Percentiles rank a stretch among this genome's conserved stretches.
phyloP scores from a whole-genome alignment of 2,888 invertebrate species.

The Habrosyne pyritoides region DNA sequence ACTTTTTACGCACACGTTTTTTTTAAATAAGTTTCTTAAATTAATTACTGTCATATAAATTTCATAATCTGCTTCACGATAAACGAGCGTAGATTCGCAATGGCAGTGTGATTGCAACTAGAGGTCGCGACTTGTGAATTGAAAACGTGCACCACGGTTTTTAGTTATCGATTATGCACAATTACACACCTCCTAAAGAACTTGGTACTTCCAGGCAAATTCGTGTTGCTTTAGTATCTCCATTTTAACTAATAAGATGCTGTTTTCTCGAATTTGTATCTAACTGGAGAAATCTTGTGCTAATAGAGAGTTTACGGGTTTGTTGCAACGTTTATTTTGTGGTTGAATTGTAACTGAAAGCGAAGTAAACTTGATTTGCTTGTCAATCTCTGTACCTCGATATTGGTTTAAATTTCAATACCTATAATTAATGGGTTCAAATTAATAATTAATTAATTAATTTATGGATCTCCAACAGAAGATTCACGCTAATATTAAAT shows the following conservation, averaged over 20 bases:
- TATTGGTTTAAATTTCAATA: too few species aligned
- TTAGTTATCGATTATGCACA: constrained; percentile 57
- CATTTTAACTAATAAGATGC: not conserved
- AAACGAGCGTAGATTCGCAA: constrained; percentile 12
- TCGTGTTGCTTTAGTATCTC: constrained; percentile 3
- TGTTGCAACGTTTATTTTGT: not conserved
- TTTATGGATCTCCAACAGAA: too few species aligned
- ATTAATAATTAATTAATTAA: too few species aligned
- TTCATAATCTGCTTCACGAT: not conserved
- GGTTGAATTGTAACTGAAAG: not conserved
- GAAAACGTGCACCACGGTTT: constrained; percentile 65
- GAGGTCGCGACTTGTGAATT: constrained; percentile 42
- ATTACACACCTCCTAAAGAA: constrained; percentile 43
- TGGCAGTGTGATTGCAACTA: constrained; percentile 9
- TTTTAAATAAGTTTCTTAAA: not conserved
- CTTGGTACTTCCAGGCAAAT: constrained; percentile 35
- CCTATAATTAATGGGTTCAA: too few species aligned
- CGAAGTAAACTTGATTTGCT: not conserved
- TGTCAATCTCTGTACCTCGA: not conserved
- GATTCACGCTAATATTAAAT: too few species aligned
- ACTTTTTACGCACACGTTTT: too few species aligned
- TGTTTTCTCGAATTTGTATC: not conserved
- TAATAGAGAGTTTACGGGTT: not conserved
- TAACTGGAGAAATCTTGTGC: not conserved
- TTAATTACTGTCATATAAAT: not conserved